Base-by-base conservation (phyloP, 2,113 vertebrate genomes). In the Sitta europaea region DNA sequence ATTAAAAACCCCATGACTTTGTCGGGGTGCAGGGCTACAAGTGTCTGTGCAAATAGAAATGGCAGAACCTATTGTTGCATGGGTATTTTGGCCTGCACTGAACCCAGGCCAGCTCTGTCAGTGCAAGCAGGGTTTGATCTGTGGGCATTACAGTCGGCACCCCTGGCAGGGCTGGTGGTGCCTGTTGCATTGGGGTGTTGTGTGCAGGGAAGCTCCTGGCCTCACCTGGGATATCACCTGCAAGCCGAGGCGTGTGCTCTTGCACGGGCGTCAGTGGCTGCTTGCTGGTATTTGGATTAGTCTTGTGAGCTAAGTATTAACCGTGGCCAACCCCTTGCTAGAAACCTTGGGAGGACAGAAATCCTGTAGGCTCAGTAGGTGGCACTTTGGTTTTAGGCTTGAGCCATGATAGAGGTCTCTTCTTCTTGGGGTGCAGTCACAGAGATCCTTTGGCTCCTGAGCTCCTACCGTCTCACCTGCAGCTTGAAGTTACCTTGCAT, bases 241-340 rank as follows among this genome's bases (percentile, higher is more conserved):
- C 42, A 40, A 5, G 47, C 29, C 0, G 0, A 38, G n/a, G 20
- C 0, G 0, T 2, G 2, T 50, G 48, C 25, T 79, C 10, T 88
- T 3, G 1, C 0, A 0, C 6, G 14, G 31, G 47, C 4, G 8
- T 4, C 3, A 13, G 47, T 17, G 43, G 21, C 43, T 15, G 29
- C 27, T 78, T 24, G 36, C 33, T 0, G 2, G 24, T 40, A 42
- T 14, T 66, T 77, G 57, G 33, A n/a, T 78, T 79, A 38, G 31
- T 83, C 48, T 6, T 3, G 22, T 1, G 9, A 74, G 25, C 45
- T 43, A 20, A 55, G n/a, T 20, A 28, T 67, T 74, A 77, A 54
- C 23, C 4, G 5, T 17, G 51, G 27, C 31, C 67, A 68, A 6
- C 42, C 14, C 17, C 47, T 48, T 62, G 83, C 81, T 70, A 21